These are phyloP conservation scores for Nymphalis c-album DNA, from an alignment of 2,888 invertebrate genomes.

Conservation along the genomic window DNA sequence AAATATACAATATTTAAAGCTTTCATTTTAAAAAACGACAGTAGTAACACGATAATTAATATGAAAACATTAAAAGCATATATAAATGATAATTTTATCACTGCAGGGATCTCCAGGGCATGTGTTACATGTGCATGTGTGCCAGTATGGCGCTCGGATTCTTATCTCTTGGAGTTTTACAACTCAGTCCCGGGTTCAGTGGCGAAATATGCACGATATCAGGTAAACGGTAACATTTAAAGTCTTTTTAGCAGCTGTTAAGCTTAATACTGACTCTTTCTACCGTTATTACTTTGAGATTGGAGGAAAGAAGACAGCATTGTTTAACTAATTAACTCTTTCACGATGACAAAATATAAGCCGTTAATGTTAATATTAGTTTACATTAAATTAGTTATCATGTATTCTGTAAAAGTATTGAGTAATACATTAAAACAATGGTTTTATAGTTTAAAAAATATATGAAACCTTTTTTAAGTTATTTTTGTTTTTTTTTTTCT, in stretches of 20 bases:
- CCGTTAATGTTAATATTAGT: too few species aligned
- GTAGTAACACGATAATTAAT: neutral
- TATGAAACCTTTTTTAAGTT: too few species aligned
- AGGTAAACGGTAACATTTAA: conserved; percentile 58
- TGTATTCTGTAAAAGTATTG: too few species aligned
- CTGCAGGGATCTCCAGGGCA: conserved; percentile 82
- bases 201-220: conserved; percentile 73
- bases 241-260: neutral
- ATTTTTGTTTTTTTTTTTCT: conserved; percentile 25
- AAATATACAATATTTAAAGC: too few species aligned
- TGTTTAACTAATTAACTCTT: too few species aligned
- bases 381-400: too few species aligned
- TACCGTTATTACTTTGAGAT: too few species aligned
- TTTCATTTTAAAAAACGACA: too few species aligned
- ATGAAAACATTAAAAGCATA: neutral
- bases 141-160: conserved; percentile 82
- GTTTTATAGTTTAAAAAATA: neutral
- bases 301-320: too few species aligned
- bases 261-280: too few species aligned
- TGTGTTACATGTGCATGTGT: conserved; percentile 83
- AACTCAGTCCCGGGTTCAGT: conserved; percentile 66
- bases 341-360: too few species aligned
- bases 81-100: conserved; percentile 31
- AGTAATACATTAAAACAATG: too few species aligned
- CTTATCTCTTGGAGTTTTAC: conserved; percentile 80